Percentiles rank a stretch among this genome's conserved stretches.
phyloP scores from a whole-genome alignment of 1,140 invertebrate species.

The Maniola jurtina region DNA sequence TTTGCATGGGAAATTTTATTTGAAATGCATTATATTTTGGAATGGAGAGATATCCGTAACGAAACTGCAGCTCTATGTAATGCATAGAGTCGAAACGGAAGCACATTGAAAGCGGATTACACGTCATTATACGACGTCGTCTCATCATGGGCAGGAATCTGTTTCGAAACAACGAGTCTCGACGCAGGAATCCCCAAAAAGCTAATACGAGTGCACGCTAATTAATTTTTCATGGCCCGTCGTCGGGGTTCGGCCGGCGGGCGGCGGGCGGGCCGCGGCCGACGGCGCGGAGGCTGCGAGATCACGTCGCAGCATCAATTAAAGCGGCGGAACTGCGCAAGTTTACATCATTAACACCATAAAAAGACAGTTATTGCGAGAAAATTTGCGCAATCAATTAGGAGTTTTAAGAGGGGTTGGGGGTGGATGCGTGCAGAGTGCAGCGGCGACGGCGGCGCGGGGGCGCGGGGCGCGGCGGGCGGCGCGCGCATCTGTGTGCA shows the following conservation, averaged over 20 bases:
- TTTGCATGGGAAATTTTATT: no score
- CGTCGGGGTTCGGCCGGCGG: slow-evolving; percentile 32
- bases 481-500: slow-evolving; percentile 78
- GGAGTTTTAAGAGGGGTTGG: slow-evolving; percentile 73
- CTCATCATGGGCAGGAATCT: slow-evolving; percentile 10
- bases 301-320: slow-evolving; percentile 57
- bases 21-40: no score
- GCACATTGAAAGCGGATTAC: neutral
- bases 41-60: neutral
- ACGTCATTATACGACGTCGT: slow-evolving; percentile 7
- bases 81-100: slow-evolving; percentile 4
- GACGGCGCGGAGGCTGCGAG: slow-evolving; percentile 20
- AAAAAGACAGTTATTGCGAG: slow-evolving; percentile 78
- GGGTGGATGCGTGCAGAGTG: slow-evolving; percentile 72
- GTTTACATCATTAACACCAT: slow-evolving; percentile 76
- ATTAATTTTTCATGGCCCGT: slow-evolving; percentile 66
- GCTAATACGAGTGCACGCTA: slow-evolving; percentile 51
- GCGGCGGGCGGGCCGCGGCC: slow-evolving; percentile 29
- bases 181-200: slow-evolving; percentile 47
- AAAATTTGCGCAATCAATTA: slow-evolving; percentile 78
- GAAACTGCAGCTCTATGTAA: neutral
- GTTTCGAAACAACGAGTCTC: slow-evolving; percentile 23
- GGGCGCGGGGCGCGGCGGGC: slow-evolving; percentile 61
- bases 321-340: slow-evolving; percentile 67
- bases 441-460: slow-evolving; percentile 54